Percentiles rank a stretch among this genome's conserved stretches.
Conservation (phyloP, 2,888 invertebrate genomes). For the Acanthoscelides obtectus region DNA sequence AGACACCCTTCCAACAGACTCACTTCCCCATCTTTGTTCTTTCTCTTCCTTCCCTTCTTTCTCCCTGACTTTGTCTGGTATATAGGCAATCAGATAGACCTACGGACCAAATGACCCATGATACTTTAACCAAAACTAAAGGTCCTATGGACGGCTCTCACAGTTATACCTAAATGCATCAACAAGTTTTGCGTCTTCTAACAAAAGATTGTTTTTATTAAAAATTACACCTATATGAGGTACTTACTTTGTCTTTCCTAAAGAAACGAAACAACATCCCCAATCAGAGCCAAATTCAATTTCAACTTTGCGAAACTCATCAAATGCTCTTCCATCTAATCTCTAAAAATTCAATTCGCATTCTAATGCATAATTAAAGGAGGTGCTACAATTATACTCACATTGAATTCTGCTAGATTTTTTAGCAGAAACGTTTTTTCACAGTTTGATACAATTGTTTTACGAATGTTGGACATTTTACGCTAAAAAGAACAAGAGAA, state of each 20-base stretch:
- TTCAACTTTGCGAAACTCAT: slow-evolving; percentile 66
- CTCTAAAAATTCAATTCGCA: slow-evolving; percentile 47
- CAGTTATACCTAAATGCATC: too few species aligned
- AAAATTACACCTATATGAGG: too few species aligned
- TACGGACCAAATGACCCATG: too few species aligned
- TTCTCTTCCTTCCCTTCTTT: too few species aligned
- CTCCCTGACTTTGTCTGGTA: too few species aligned
- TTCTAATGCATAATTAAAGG: neutral
- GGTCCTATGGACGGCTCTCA: too few species aligned
- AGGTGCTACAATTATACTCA: slow-evolving; percentile 41
- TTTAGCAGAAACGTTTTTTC: slow-evolving; percentile 67
- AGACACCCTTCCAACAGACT: too few species aligned
- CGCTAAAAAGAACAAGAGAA: neutral
- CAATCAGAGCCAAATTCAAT: slow-evolving; percentile 78
- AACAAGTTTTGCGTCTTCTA: too few species aligned
- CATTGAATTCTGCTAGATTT: slow-evolving; percentile 60
- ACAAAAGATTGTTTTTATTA: too few species aligned
- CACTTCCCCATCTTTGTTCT: too few species aligned
- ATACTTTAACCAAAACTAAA: too few species aligned
- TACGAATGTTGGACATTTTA: slow-evolving; percentile 56
- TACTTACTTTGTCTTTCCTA: slow-evolving; percentile 73
- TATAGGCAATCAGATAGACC: too few species aligned
- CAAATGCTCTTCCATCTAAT: slow-evolving; percentile 71
- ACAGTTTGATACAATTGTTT: slow-evolving; percentile 61
- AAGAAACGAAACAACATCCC: slow-evolving; percentile 72